A percentile compares a stretch with the other conserved stretches of the same genome.
These are phyloP conservation scores for Xanthia togata DNA, from an alignment of 2,888 invertebrate genomes.

Conservation along the genomic window DNA sequence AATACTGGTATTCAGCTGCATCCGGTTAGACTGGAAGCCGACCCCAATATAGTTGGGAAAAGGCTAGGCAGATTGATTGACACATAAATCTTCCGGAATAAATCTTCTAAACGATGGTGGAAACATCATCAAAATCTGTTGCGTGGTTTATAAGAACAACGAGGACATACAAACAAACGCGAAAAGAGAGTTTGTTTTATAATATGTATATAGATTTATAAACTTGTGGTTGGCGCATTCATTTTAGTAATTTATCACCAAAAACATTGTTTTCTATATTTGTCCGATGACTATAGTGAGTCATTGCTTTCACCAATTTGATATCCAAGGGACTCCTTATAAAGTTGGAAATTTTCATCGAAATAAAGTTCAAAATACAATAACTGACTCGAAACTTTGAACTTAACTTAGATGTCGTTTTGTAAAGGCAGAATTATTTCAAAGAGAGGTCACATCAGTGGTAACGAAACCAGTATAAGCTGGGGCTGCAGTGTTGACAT, in stretches of 20 bases:
- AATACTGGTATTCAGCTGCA: too few relatives aligned
- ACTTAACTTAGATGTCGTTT: neutral
- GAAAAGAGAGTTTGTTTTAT: too few relatives aligned
- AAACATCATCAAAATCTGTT: too few relatives aligned
- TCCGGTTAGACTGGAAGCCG: too few relatives aligned
- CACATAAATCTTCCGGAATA: too few relatives aligned
- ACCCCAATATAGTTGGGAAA: too few relatives aligned
- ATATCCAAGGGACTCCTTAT: neutral
- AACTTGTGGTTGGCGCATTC: neutral
- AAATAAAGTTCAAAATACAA: neutral
- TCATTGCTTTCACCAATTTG: neutral
- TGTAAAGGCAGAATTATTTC: neutral
- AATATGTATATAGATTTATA: neutral
- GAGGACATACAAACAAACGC: too few relatives aligned
- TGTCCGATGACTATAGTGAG: neutral
- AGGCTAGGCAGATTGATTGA: too few relatives aligned
- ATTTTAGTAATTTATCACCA: neutral
- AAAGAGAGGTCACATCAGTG: neutral
- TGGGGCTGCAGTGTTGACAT: neutral
- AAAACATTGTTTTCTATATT: neutral
- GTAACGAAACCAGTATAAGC: neutral
- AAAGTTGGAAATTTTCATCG: neutral
- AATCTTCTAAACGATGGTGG: too few relatives aligned
- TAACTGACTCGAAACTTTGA: neutral
- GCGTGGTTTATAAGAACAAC: too few relatives aligned